Conservation (phyloP, 2,113 vertebrate genomes). For the Heliornis fulica region DNA sequence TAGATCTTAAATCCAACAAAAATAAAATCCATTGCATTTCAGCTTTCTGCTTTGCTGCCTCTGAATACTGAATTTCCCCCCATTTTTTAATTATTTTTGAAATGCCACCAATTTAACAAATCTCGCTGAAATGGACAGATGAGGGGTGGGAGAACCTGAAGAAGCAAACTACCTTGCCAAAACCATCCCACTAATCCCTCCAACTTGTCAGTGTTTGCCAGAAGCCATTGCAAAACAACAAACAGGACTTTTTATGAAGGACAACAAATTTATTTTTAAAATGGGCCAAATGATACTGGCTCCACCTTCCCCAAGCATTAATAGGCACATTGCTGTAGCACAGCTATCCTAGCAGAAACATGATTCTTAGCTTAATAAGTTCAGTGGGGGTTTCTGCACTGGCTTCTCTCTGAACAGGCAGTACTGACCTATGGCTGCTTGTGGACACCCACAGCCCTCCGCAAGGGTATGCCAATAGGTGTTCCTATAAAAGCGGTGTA, state of each 20-base stretch:
- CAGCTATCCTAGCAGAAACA: not conserved
- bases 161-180: not conserved
- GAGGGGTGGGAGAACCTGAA: conserved; percentile 15
- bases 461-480: not conserved
- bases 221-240: not conserved
- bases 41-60: not conserved
- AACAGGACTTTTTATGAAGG: not conserved
- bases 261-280: not conserved
- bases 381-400: not conserved
- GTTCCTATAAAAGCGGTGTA: not conserved
- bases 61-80: not conserved
- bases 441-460: not conserved
- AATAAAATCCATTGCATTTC: not conserved
- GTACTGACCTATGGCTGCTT: not conserved
- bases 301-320: not conserved
- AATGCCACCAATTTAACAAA: not conserved
- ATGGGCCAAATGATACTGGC: not conserved
- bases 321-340: not conserved
- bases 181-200: not conserved
- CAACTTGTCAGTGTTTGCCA: not conserved
- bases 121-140: conserved; percentile 32
- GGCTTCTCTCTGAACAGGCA: not conserved
- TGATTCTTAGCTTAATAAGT: not conserved
- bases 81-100: not conserved
- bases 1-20: not conserved